Conservation (phyloP, 1,140 invertebrate species). For the Aphidius gifuensis region DNA sequence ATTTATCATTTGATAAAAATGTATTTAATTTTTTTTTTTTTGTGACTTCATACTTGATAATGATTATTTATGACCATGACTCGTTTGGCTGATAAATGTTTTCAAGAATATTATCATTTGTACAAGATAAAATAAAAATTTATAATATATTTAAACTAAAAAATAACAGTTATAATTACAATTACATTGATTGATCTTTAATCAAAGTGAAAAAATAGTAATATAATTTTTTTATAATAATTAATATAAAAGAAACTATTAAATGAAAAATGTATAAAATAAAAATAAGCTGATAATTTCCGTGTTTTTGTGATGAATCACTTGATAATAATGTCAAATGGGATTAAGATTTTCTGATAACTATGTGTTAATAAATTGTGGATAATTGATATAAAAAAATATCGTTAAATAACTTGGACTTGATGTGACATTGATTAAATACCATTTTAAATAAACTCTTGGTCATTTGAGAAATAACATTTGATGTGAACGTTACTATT, state of each 20-base stretch:
- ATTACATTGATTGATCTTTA: no score
- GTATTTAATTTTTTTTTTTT: constrained; percentile 8
- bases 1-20: constrained; percentile 1
- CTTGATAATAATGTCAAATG: constrained; percentile 13
- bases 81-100: no score
- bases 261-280: no score
- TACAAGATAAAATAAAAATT: no score
- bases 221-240: no score
- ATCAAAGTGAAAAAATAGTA: no score
- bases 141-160: no score
- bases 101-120: no score
- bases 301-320: neutral
- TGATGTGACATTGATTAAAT: neutral
- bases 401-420: neutral
- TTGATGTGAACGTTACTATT: neutral
- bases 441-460: neutral
- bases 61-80: no score
- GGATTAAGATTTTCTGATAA: constrained; percentile 9
- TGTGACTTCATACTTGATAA: neutral
- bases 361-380: constrained; percentile 6
- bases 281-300: neutral
- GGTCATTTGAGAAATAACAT: neutral
- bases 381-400: neutral
- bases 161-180: no score
- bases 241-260: no score